phyloP scores from a whole-genome alignment of 2,113 vertebrate species.

The Carollia perspicillata region DNA sequence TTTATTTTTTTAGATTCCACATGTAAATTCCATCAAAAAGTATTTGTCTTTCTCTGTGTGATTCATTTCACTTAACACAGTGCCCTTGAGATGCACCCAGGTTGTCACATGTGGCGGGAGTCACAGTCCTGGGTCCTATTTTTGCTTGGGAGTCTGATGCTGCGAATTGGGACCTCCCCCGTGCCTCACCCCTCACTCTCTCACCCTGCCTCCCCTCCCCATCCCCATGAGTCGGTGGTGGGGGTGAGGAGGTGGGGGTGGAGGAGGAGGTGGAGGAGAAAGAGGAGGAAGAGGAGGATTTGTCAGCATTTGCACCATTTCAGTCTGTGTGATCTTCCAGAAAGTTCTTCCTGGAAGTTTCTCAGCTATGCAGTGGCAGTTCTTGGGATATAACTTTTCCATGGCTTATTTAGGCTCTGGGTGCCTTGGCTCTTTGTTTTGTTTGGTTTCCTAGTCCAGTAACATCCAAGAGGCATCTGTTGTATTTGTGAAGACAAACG shows the following conservation, averaged over 20 bases:
- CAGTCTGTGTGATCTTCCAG: background rate
- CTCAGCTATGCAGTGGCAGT: background rate
- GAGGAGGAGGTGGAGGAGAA: background rate
- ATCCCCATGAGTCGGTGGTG: background rate
- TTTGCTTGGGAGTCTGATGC: background rate
- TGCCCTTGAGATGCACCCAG: background rate
- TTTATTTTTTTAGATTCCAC: background rate
- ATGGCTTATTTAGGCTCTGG: background rate
- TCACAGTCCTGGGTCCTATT: rapidly evolving
- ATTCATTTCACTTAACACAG: background rate
- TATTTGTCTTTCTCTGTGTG: background rate
- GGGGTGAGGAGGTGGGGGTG: background rate
- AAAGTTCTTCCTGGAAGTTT: background rate
- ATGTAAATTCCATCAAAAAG: background rate
- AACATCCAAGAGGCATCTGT: background rate
- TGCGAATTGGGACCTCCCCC: background rate
- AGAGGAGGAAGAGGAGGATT: rapidly evolving
- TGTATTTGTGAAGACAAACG: background rate
- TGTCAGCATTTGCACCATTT: no score
- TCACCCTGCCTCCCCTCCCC: no score
- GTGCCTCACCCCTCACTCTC: no score
- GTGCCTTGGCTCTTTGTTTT: background rate
- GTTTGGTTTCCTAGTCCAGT: background rate
- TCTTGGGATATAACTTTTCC: background rate
- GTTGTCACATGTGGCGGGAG: background rate